These are phyloP conservation scores for Cheumatopsyche charites DNA, from an alignment of 1,140 invertebrate species.

Conservation along the genomic window DNA sequence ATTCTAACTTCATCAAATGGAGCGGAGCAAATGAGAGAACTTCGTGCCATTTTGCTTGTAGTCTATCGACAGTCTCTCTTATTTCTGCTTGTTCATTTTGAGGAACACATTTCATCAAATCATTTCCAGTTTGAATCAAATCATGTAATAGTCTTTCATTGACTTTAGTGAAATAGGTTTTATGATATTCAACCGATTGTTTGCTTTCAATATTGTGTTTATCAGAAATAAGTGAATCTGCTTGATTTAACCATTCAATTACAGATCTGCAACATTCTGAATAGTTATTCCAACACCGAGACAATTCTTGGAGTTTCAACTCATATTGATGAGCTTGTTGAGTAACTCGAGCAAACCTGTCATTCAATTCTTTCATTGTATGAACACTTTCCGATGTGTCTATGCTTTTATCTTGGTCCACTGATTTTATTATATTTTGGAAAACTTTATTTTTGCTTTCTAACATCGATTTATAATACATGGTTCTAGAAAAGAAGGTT, in stretches of 20 bases:
- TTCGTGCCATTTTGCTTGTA: conserved; percentile 80
- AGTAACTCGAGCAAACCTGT: conserved; percentile 78
- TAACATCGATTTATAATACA: conserved; percentile 92
- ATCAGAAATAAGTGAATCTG: conserved; percentile 82
- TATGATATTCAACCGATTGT: conserved; percentile 79
- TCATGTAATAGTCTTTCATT: conserved; percentile 85
- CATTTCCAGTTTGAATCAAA: conserved; percentile 77
- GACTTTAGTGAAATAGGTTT: conserved; percentile 84
- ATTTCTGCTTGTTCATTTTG: conserved; percentile 70
- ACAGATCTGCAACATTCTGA: conserved; percentile 78
- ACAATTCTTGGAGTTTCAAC: conserved; percentile 76
- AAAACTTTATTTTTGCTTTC: conserved; percentile 96
- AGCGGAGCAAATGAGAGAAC: conserved; percentile 79
- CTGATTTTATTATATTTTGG: conserved; percentile 81
- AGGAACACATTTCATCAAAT: conserved; percentile 75
- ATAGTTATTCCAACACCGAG: conserved; percentile 86
- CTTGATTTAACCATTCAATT: conserved; percentile 83
- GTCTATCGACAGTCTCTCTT: conserved; percentile 70
- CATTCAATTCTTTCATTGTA: conserved; percentile 79
- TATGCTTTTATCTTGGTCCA: conserved; percentile 73
- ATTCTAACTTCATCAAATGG: conserved; percentile 88
- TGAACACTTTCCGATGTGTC: conserved; percentile 73
- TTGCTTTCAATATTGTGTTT: conserved; percentile 77
- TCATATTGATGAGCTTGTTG: conserved; percentile 79
- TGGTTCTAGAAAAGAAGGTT: conserved; percentile 83